Conservation (phyloP, 2,888 invertebrate genomes). For the Acheta domesticus region DNA sequence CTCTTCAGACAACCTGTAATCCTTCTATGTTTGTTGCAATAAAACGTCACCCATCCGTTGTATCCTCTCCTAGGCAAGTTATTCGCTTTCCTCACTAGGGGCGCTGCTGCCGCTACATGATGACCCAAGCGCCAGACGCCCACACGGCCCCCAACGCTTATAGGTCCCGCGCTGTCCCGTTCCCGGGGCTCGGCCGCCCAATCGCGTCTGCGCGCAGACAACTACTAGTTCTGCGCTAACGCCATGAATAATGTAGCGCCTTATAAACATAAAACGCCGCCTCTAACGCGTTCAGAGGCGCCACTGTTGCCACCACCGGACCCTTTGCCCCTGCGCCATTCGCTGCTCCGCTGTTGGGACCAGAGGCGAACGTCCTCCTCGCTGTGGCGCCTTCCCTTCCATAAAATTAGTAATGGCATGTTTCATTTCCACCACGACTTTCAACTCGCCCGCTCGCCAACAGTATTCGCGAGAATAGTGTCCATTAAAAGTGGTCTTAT, state of each 20-base stretch:
- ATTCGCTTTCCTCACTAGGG: not conserved
- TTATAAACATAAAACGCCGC: not conserved
- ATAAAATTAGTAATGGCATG: constrained; percentile 18
- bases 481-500: not conserved
- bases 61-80: no score
- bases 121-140: not conserved
- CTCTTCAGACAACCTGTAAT: not conserved
- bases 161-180: not conserved
- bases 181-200: not conserved
- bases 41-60: no score
- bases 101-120: not conserved
- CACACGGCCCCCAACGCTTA: not conserved
- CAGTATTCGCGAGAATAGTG: not conserved
- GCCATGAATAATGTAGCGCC: constrained; percentile 3
- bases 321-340: no score
- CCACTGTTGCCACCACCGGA: no score
- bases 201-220: not conserved
- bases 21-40: not conserved
- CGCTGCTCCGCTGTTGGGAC: no score
- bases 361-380: no score
- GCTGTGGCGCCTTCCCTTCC: not conserved
- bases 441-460: not conserved
- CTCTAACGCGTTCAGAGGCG: not conserved
- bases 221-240: not conserved
- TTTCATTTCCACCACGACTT: not conserved